These are phyloP conservation scores for Papio anubis DNA, from an alignment of 2,113 vertebrate species.

Conservation along the genomic window DNA sequence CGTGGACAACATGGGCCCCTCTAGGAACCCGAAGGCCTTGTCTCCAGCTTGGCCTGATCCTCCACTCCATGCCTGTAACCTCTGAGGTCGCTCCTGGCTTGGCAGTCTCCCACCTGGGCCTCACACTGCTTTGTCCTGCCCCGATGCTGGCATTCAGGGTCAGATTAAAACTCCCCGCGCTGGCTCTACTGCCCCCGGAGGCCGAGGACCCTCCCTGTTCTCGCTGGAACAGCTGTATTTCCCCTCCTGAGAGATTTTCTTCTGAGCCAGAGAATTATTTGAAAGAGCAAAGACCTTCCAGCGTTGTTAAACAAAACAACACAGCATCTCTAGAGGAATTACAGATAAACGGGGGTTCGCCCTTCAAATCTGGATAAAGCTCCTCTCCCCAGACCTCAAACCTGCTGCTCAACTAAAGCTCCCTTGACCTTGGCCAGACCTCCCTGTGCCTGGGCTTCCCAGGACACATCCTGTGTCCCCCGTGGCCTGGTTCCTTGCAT, in stretches of 20 bases:
- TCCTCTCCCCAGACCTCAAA: not conserved
- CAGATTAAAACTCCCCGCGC: not conserved
- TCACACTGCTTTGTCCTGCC: not conserved
- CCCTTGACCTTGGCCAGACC: not conserved
- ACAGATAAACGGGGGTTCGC: not conserved
- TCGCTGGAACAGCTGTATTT: not conserved
- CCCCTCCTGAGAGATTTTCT: not conserved
- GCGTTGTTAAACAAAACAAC: not conserved
- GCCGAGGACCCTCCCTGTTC: not conserved
- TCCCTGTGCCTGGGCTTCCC: not conserved
- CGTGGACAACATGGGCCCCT: accelerated
- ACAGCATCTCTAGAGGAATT: not conserved
- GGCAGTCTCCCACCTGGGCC: not conserved
- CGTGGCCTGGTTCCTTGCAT: too few relatives aligned
- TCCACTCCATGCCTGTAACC: not conserved
- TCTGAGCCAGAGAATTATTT: not conserved
- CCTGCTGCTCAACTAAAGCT: not conserved
- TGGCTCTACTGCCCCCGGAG: not conserved
- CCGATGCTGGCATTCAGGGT: not conserved
- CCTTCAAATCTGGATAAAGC: not conserved
- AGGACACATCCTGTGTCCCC: not conserved
- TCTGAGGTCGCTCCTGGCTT: not conserved
- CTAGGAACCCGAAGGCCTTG: not conserved
- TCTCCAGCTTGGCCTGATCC: not conserved
- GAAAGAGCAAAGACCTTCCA: not conserved